Evolutionary conservation across 1,140 invertebrate genomes (phyloP), one percentile per base, ranked within the genome.

Genomic region (Latrodectus geometricus): DNA sequence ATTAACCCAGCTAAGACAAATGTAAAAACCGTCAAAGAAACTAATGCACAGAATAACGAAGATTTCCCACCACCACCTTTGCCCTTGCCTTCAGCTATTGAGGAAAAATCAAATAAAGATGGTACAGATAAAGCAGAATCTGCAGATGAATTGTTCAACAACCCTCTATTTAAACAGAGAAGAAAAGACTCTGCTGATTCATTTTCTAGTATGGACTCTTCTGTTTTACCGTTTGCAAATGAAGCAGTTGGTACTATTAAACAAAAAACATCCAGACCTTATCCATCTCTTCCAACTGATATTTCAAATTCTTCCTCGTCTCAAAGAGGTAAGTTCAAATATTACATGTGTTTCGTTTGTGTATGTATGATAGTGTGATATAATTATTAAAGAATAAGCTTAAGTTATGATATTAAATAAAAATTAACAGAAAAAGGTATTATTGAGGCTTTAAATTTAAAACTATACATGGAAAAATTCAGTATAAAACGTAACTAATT

Each of bases 231-330:
- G 61, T 99, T 99, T 92, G 98, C 98, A 83, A 99, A 99, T 91
- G 98, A 99, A 90, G 98, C 99, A 92, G 97, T 97, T 56, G 98
- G 98, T 12, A 99, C 98, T 23, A 99, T 99, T 90, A 97, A 98
- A 89, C 95, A 96, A 88, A 92, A 95, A 86, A 90, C 88, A 88
- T 54, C 88, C 92, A 66, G 96, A 96, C 52, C 85, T 4, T 87
- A 87, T 56, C 85, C 77, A n/a, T 23, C 85, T 35, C 69, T 88
- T 88, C 81, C 88, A 65, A 15, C 61, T 0, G 52, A 88, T 77
- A 72, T 85, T 23, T 76, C 74, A 9, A 49, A 76, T 14, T n/a
- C 12, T 14, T 14, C 21, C 35, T 54, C 23, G 48, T 50, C 69
- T 35, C 35, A 35, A 72, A 84, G 48, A 48, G 21, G 77, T 79